phyloP scores from a whole-genome alignment of 2,113 vertebrate species.

The Halichoerus grypus region DNA sequence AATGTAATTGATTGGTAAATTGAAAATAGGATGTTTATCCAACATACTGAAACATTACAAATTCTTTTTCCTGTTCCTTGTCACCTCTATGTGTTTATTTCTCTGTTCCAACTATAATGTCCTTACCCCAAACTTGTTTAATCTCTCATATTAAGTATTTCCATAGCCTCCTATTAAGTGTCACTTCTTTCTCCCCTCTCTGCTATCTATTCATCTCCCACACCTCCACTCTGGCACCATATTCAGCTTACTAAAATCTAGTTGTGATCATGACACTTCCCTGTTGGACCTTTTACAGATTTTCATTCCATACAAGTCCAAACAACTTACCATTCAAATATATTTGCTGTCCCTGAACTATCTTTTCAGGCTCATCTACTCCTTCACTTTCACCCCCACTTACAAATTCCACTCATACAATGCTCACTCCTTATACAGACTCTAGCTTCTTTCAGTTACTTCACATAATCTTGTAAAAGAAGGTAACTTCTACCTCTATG shows the following conservation, averaged over 20 bases:
- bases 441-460: background rate
- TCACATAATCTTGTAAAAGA: background rate
- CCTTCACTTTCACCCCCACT: background rate
- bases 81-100: background rate
- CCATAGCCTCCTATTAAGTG: background rate
- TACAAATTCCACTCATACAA: background rate
- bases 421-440: background rate
- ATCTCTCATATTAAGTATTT: background rate
- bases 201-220: background rate
- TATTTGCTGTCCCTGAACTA: background rate
- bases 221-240: background rate
- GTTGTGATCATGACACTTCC: background rate
- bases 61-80: background rate
- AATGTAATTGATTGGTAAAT: background rate
- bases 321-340: constrained; percentile 23
- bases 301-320: background rate
- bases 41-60: background rate
- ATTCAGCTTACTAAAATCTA: background rate
- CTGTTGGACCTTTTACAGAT: background rate
- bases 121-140: background rate
- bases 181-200: background rate
- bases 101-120: background rate
- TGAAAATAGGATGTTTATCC: background rate
- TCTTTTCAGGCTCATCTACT: background rate
- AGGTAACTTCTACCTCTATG: background rate